Percentiles rank a stretch among this genome's conserved stretches.
These are phyloP conservation scores for Pristionchus exspectatus DNA, from an alignment of 2,888 invertebrate species.

Conservation along the genomic window DNA sequence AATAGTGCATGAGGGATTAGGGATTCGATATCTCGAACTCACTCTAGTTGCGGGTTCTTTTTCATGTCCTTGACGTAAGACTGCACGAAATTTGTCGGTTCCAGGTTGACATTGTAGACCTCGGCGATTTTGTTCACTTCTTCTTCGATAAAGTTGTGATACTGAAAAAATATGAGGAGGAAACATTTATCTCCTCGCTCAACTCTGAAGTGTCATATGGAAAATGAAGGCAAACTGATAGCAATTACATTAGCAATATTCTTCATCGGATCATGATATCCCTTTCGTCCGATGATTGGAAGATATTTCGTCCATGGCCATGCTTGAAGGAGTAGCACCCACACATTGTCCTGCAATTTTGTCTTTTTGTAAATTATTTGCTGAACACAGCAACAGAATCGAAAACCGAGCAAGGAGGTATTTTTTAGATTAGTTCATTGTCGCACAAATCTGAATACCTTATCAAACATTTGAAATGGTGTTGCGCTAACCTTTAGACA, in stretches of 20 bases:
- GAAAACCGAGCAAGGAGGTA: too few species aligned
- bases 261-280: not conserved
- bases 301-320: slow-evolving; percentile 5
- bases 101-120: not conserved
- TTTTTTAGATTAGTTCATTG: too few species aligned
- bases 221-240: too few species aligned
- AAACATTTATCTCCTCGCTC: too few species aligned
- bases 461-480: not conserved
- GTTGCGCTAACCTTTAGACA: slow-evolving; percentile 13
- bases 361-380: not conserved
- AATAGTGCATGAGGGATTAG: too few species aligned
- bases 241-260: not conserved
- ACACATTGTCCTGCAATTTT: slow-evolving; percentile 3
- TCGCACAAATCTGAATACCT: too few species aligned
- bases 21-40: too few species aligned
- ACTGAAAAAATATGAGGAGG: not conserved
- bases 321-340: not conserved
- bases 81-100: slow-evolving; percentile 41
- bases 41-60: slow-evolving; percentile 38
- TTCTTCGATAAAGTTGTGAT: slow-evolving; percentile 48
- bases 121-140: slow-evolving; percentile 4
- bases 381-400: not conserved
- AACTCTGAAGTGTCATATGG: too few species aligned
- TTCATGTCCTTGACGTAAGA: slow-evolving; percentile 48
- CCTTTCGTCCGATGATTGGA: not conserved